Evolutionary conservation across 2,797 vertebrate genomes (phyloP).

Genomic region (Notoglanidium macrostoma): DNA sequence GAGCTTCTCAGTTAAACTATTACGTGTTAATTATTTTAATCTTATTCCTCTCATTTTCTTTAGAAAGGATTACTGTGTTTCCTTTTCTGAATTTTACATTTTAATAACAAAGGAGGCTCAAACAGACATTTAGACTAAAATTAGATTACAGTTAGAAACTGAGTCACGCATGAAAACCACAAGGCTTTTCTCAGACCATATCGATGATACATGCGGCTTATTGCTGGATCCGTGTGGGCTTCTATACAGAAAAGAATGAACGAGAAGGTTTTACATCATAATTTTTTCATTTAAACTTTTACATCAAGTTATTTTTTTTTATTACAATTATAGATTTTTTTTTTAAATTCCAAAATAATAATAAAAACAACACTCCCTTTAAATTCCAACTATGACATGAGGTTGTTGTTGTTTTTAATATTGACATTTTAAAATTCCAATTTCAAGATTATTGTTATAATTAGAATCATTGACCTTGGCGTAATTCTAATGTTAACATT

Average conservation of each 20-base stretch:
- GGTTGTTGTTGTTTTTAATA: neutral
- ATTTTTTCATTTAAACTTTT: neutral
- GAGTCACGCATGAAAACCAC: neutral
- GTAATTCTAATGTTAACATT: no score
- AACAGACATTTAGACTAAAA: neutral
- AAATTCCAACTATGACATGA: no score
- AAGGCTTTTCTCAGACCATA: neutral
- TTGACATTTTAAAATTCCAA: neutral
- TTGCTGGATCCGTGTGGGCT: neutral
- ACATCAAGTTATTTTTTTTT: neutral
- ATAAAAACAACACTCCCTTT: no score
- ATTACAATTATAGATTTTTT: neutral
- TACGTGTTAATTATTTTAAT: neutral
- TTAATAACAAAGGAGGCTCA: neutral
- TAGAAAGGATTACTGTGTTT: neutral
- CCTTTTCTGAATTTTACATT: neutral
- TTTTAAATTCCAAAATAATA: neutral
- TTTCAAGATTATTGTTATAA: no score
- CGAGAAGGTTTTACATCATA: neutral
- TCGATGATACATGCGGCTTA: no score
- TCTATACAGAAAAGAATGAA: neutral
- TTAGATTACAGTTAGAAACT: neutral
- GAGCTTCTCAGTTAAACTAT: neutral
- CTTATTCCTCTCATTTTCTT: neutral
- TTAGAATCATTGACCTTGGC: no score